Conservation (phyloP, 2,113 vertebrate genomes). For the Amphiprion percula region DNA sequence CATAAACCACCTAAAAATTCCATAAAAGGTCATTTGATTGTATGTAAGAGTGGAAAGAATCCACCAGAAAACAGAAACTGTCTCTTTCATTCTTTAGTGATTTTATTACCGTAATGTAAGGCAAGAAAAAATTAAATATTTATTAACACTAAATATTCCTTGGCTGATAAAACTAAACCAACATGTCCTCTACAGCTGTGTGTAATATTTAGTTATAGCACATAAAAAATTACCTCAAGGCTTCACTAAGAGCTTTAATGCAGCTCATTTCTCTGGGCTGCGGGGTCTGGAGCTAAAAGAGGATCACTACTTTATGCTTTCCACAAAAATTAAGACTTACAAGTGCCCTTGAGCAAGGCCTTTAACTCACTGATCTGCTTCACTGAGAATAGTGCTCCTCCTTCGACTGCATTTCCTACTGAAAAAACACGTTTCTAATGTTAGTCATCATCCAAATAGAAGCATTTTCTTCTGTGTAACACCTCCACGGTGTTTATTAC, state of each 20-base stretch:
- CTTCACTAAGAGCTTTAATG: neutral
- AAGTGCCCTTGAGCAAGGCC: neutral
- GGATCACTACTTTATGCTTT: neutral
- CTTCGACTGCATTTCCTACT: too few species aligned
- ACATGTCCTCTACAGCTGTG: too few species aligned
- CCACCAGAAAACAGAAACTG: neutral
- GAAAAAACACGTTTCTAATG: too few species aligned
- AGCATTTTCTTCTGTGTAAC: too few species aligned
- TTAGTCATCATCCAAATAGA: too few species aligned
- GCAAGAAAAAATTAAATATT: neutral
- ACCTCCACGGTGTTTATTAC: too few species aligned
- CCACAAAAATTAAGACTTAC: neutral
- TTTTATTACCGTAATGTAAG: neutral
- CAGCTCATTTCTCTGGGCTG: conserved; percentile 8
- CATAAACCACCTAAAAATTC: too few species aligned
- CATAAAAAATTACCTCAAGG: neutral
- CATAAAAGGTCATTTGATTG: neutral
- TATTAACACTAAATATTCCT: neutral
- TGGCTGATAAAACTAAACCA: neutral
- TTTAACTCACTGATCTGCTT: neutral
- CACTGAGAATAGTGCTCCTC: neutral
- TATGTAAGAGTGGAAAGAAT: neutral
- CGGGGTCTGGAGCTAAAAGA: conserved; percentile 4
- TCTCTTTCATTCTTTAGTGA: neutral
- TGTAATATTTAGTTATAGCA: neutral